Evolutionary conservation across 2,888 invertebrate species (phyloP), one percentile per base, ranked within the genome.

Genomic region (Eupelmus urozonus): DNA sequence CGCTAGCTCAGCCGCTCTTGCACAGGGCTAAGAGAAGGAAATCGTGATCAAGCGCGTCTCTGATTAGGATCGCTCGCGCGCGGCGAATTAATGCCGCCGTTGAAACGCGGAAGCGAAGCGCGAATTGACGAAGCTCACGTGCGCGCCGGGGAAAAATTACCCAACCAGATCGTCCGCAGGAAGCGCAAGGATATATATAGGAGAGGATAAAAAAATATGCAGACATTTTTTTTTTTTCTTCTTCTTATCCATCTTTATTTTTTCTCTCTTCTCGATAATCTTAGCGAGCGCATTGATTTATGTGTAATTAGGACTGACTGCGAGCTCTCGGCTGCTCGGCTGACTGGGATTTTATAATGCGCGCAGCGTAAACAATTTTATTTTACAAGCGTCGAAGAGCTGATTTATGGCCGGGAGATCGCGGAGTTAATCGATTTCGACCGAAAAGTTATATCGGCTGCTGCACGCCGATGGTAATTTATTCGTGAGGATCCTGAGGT

Each of bases 251-350:
- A 3, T 16, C 2, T 34, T 62, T 72, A 42, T 18, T 51, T 34
- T 11, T 63, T n/a, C 34, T 9, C 34, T 11, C n/a, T 55, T 40
- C 57, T 16, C 29, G 65, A 53, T 65, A 73, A 73, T 71, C 70
- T 71, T 29, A 53, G 63, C 45, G 18, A 5, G 40, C 60, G 72
- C 65, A 49, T 66, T 74, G 73, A 74, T 74, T 74, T 74, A 74
- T 74, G 73, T 34, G 65, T 66, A 74, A 74, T 73, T 74, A 74
- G 73, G 66, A 63, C 65, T 49, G 65, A 63, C 71, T 59, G 67
- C 4, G n/a, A 25, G 16, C n/a, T 29, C 45, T n/a, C 20, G 11
- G 13, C 7, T 42, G 34, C 18, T 29, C 18, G n/a, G n/a, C n/a
- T 62, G n/a, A 40, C 27, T 55, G 20, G 34, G 34, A 42, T 57